A percentile compares a stretch with the other conserved stretches of the same genome.
phyloP scores from a whole-genome alignment of 2,888 invertebrate genomes.

The Hirtodrosophila alboralis region DNA sequence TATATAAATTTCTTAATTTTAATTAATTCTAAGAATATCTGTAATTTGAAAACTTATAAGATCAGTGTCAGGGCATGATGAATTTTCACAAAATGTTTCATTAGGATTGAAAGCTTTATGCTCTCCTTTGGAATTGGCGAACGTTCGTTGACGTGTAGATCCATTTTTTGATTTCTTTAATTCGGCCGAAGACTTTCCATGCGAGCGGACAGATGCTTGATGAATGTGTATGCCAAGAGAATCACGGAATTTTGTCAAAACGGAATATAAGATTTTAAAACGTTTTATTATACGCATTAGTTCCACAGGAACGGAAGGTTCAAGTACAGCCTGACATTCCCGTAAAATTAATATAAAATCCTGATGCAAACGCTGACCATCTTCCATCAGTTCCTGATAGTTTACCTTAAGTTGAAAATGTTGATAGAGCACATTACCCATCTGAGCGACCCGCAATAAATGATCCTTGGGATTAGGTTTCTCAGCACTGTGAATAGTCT shows the following conservation, averaged over 20 bases:
- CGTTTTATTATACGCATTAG: conserved; percentile 78
- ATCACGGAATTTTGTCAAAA: conserved; percentile 77
- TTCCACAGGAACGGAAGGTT: conserved; percentile 67
- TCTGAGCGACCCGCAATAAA: conserved; percentile 59
- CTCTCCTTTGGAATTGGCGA: conserved; percentile 5
- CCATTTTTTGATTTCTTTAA: conserved; percentile 6
- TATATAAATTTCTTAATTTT: not conserved
- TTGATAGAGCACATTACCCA: conserved; percentile 76
- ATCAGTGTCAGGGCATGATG: conserved; percentile 24
- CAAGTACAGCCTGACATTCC: conserved; percentile 80
- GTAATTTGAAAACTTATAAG: conserved; percentile 54
- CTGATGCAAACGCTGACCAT: conserved; percentile 54
- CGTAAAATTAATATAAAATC: conserved; percentile 77
- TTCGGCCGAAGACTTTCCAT: conserved; percentile 10
- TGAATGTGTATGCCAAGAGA: conserved; percentile 34
- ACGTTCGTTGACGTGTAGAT: conserved; percentile 20
- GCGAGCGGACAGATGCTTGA: not conserved
- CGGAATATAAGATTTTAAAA: conserved; percentile 81
- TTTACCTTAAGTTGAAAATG: conserved; percentile 75
- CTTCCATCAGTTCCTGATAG: conserved; percentile 52
- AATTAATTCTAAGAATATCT: conserved; percentile 41
- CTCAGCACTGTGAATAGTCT: conserved; percentile 55
- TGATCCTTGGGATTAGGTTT: conserved; percentile 54
- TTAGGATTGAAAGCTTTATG: not conserved
- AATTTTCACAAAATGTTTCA: not conserved